Percentiles rank a stretch among this genome's conserved stretches.
These are phyloP conservation scores for Echeneis naucrates DNA, from an alignment of 2,797 vertebrate species.

Conservation along the genomic window DNA sequence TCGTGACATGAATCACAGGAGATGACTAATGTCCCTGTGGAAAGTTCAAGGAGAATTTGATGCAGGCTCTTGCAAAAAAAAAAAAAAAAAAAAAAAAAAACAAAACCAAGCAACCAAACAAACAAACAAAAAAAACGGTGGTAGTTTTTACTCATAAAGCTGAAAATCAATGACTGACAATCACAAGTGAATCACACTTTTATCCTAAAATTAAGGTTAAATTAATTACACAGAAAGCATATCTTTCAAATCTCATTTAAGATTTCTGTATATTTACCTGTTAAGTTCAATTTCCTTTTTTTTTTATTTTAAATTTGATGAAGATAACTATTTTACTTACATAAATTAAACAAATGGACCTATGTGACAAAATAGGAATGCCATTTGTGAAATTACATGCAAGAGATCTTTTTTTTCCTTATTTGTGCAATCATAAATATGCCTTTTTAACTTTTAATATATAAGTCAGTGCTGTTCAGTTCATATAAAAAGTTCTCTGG, in stretches of 20 bases:
- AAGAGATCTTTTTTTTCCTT: not conserved
- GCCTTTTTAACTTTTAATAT: not conserved
- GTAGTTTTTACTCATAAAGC: not conserved
- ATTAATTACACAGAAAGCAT: not conserved
- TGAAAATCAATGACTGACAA: not conserved
- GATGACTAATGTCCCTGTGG: constrained; percentile 41
- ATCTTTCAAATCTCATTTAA: not conserved
- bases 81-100: too few species aligned
- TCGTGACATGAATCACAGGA: constrained; percentile 63
- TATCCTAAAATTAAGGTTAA: too few species aligned
- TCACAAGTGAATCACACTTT: not conserved
- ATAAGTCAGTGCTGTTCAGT: not conserved
- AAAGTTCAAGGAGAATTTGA: not conserved
- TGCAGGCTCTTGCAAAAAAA: not conserved
- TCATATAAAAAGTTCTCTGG: too few species aligned
- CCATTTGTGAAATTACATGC: not conserved
- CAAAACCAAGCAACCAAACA: too few species aligned
- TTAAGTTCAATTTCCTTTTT: too few species aligned
- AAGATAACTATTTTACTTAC: too few species aligned
- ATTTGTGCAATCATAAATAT: too few species aligned
- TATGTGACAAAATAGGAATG: not conserved
- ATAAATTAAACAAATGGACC: not conserved
- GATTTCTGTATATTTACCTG: not conserved
- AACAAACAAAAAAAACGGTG: too few species aligned
- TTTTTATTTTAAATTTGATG: not conserved